Evolutionary conservation across 2,888 invertebrate genomes (phyloP), one percentile per base, ranked within the genome.

Genomic region (Homarus gammarus): DNA sequence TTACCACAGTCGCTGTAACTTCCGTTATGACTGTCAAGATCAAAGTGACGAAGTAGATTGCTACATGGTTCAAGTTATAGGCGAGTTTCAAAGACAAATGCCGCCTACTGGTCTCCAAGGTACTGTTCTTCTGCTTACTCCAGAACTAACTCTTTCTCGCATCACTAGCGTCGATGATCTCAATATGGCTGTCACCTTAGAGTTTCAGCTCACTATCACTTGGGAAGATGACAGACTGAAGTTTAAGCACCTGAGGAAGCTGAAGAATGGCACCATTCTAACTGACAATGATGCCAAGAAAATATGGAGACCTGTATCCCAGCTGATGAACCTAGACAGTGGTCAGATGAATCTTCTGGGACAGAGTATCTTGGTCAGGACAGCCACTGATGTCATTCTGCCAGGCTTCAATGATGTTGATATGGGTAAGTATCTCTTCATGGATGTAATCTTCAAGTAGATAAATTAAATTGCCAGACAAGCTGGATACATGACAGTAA

Each of bases 1-100:
- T 5, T 22, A 5, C 2, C 0, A 10, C 0, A 18, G 18, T 10
- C 78, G 78, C 0, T 51, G 78, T 22, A 33, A 78, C 78, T 10
- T 49, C 40, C n/a, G 49, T 10, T 10, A 49, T 31, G 78, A 78
- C 77, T 78, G 78, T 44, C 22, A 10, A 2, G 78, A 78, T 33
- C 27, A 31, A 0, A 49, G 49, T 22, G 78, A 78, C 78, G 78
- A 78, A n/a, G 51, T 49, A 18, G 51, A 44, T n/a, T 78, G 78
- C 44, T 12, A 27, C 12, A 12, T 49, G 8, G 18, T 78, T 5
- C 10, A n/a, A n/a, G n/a, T n/a, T n/a, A n/a, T n/a, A n/a, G n/a
- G n/a, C n/a, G n/a, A n/a, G n/a, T n/a, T n/a, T n/a, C n/a, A n/a
- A n/a, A n/a, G n/a, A n/a, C n/a, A n/a, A n/a, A n/a, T 49, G 10